phyloP scores from a whole-genome alignment of 2,113 vertebrate genomes.

The Rousettus leschenaultii region DNA sequence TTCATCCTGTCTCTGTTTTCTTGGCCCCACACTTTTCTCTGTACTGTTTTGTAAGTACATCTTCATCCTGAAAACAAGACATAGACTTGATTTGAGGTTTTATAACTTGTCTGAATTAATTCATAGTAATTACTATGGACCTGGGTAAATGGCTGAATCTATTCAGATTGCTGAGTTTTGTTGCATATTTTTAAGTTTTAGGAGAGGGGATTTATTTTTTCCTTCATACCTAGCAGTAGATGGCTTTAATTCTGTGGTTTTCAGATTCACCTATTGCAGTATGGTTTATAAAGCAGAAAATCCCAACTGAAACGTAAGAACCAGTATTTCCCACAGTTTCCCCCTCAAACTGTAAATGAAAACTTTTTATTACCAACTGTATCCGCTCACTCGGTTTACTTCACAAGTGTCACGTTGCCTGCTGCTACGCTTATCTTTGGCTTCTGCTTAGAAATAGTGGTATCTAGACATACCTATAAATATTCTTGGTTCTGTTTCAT shows the following conservation, averaged over 20 bases:
- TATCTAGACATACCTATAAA: background rate
- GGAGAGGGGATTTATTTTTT: background rate
- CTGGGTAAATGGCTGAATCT: background rate
- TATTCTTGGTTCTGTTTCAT: background rate
- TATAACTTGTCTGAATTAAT: background rate
- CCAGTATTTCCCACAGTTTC: background rate
- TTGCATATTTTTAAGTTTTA: background rate
- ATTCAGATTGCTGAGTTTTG: background rate
- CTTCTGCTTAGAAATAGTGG: conserved; percentile 11
- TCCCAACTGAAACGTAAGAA: background rate
- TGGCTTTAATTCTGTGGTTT: background rate
- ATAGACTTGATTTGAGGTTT: background rate
- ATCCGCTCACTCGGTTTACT: rapidly evolving
- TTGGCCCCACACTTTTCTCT: background rate
- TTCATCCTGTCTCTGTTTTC: background rate
- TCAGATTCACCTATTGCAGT: background rate
- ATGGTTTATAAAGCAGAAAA: background rate
- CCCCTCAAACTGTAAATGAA: background rate
- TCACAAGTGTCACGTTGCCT: background rate
- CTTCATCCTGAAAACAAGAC: background rate
- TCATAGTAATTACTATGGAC: background rate
- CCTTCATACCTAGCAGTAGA: background rate
- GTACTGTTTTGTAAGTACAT: background rate
- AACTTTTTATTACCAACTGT: conserved; percentile 14
- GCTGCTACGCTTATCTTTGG: rapidly evolving